phyloP scores from a whole-genome alignment of 2,888 invertebrate species.

The Nudaria mundana region DNA sequence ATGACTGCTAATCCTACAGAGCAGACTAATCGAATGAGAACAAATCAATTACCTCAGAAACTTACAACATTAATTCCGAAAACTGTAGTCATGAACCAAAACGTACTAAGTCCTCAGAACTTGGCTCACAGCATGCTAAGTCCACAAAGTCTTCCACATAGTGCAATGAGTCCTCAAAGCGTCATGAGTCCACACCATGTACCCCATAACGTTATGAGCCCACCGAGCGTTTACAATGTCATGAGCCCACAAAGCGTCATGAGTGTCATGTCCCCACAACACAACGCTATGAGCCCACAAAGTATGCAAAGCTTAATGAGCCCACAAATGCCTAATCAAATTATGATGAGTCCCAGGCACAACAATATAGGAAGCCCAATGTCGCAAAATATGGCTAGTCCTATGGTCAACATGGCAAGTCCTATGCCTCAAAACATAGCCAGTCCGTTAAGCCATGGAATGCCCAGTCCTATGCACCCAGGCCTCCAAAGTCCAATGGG shows the following conservation, averaged over 20 bases:
- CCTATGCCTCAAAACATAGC: conserved; percentile 56
- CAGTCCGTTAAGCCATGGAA: conserved; percentile 70
- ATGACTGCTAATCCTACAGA: conserved; percentile 70
- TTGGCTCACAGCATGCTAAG: conserved; percentile 70
- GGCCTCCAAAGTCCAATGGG: conserved; percentile 70
- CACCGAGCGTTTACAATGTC: conserved; percentile 66
- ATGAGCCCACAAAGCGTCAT: conserved; percentile 76
- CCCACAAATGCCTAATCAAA: conserved; percentile 71
- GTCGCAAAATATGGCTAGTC: conserved; percentile 64
- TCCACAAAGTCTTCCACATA: conserved; percentile 71
- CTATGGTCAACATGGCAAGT: conserved; percentile 60
- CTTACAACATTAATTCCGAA: conserved; percentile 61
- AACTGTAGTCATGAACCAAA: conserved; percentile 67
- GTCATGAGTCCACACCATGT: conserved; percentile 68
- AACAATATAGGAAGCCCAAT: conserved; percentile 66
- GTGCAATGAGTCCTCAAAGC: conserved; percentile 73
- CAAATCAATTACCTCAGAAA: conserved; percentile 62
- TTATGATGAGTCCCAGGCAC: conserved; percentile 71
- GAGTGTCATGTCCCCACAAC: conserved; percentile 76
- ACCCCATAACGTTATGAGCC: conserved; percentile 67
- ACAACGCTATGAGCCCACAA: conserved; percentile 74
- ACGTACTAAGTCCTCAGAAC: conserved; percentile 65
- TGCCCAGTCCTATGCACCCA: conserved; percentile 72
- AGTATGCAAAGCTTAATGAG: conserved; percentile 73
- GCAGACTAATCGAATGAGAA: conserved; percentile 61